phyloP scores from a whole-genome alignment of 2,888 invertebrate genomes.

The Ophion costatus region DNA sequence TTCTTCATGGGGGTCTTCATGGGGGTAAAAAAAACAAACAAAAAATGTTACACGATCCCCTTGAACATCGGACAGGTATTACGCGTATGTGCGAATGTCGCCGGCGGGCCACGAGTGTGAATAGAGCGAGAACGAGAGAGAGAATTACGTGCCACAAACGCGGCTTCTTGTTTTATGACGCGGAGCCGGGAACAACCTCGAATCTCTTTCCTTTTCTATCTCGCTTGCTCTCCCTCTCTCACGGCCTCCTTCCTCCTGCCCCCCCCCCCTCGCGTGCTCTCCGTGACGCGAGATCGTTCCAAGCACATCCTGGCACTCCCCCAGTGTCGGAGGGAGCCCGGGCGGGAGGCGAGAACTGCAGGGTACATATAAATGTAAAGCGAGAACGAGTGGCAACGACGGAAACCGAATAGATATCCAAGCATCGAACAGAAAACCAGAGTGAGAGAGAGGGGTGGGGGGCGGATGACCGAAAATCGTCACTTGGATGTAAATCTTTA shows the following conservation, averaged over 20 bases:
- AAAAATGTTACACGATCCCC: conserved; percentile 46
- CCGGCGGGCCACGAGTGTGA: conserved; percentile 20
- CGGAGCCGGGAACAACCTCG: conserved; percentile 61
- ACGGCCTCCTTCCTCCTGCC: conserved; percentile 6
- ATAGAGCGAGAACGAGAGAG: neutral
- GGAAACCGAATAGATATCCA: conserved; percentile 70
- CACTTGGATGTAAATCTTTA: too few relatives aligned
- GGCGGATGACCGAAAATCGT: too few relatives aligned
- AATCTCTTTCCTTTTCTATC: conserved; percentile 52
- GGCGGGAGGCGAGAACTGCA: conserved; percentile 73
- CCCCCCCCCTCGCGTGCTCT: conserved; percentile 60
- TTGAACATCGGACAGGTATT: conserved; percentile 56
- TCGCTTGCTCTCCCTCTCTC: conserved; percentile 45
- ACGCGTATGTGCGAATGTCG: conserved; percentile 56
- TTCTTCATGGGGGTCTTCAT: neutral
- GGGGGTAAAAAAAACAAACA: neutral
- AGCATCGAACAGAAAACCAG: conserved; percentile 23
- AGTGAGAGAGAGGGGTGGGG: conserved; percentile 41
- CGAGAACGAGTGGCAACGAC: conserved; percentile 16
- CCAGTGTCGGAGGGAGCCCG: conserved; percentile 71
- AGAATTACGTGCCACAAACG: conserved; percentile 63
- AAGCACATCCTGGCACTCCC: conserved; percentile 83
- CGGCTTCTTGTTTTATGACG: conserved; percentile 53
- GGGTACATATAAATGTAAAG: conserved; percentile 12
- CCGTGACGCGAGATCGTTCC: conserved; percentile 80